These are phyloP conservation scores for Ennomos quercinarius DNA, from an alignment of 2,888 invertebrate species.

Conservation along the genomic window DNA sequence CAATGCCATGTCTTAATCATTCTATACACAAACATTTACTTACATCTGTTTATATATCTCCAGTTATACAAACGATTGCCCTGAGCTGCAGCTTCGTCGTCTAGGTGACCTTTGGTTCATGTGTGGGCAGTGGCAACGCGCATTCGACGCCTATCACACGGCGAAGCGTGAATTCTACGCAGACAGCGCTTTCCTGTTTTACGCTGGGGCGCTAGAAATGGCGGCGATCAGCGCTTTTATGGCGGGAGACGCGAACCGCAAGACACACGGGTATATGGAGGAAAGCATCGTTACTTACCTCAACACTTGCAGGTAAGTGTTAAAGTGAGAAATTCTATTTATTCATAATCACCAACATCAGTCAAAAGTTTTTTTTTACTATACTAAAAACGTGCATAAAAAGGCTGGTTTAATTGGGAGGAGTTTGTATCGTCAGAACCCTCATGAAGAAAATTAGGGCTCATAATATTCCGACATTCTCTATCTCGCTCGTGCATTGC, in stretches of 20 bases:
- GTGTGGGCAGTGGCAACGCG: constrained; percentile 96
- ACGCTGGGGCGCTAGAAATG: constrained; percentile 98
- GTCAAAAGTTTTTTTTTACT: too few relatives aligned
- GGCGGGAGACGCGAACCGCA: constrained; percentile 91
- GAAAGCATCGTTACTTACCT: constrained; percentile 96
- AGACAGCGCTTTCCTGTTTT: constrained; percentile 98
- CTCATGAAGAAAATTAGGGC: too few relatives aligned
- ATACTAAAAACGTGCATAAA: too few relatives aligned
- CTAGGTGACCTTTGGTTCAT: constrained; percentile 98
- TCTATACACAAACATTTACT: too few relatives aligned
- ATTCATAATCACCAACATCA: too few relatives aligned
- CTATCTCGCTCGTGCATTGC: too few relatives aligned
- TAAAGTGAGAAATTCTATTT: too few relatives aligned
- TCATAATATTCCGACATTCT: too few relatives aligned
- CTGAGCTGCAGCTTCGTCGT: constrained; percentile 96
- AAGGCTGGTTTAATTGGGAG: too few relatives aligned
- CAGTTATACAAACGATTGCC: constrained; percentile 93
- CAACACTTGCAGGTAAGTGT: constrained; percentile 92
- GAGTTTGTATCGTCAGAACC: too few relatives aligned
- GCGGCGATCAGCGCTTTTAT: constrained; percentile 96
- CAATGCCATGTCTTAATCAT: too few relatives aligned
- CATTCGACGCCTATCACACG: constrained; percentile 97
- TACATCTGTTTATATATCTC: constrained; percentile 34
- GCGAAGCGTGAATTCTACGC: constrained; percentile 99
- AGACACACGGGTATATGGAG: constrained; percentile 96